Conservation (phyloP, 2,113 vertebrate species). For the Heloderma charlesbogerti region DNA sequence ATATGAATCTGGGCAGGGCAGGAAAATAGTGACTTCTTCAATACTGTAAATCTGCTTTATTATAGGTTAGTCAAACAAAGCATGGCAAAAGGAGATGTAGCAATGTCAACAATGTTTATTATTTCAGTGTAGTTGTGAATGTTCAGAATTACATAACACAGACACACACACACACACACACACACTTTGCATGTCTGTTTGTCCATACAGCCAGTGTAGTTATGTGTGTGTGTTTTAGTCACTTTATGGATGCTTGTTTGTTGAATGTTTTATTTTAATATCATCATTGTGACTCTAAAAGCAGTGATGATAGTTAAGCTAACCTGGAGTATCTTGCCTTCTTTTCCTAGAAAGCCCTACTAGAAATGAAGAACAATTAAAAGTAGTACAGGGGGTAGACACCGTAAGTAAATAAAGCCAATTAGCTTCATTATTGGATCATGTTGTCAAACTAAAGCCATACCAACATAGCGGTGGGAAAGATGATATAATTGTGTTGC, state of each 20-base stretch:
- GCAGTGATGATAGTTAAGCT: neutral
- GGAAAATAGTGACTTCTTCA: constrained; percentile 54
- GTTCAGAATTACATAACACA: neutral
- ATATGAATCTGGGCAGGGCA: constrained; percentile 65
- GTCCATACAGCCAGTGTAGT: neutral
- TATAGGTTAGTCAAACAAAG: constrained; percentile 13
- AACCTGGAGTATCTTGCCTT: neutral
- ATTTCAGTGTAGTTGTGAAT: neutral
- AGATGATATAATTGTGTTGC: neutral
- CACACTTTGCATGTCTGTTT: neutral
- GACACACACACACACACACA: too few species aligned
- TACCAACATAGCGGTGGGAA: neutral
- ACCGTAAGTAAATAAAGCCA: neutral
- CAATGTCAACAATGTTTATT: neutral
- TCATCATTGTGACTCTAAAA: too few species aligned
- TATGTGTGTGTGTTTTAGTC: neutral
- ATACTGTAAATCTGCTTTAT: constrained; percentile 56
- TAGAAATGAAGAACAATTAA: neutral
- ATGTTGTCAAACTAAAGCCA: neutral
- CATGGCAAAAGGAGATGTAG: neutral
- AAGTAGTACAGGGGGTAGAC: neutral
- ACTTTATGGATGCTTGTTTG: neutral
- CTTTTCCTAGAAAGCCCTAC: neutral
- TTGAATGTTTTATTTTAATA: neutral
- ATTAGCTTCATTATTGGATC: neutral